Evolutionary conservation across 1,140 invertebrate genomes (phyloP).

Genomic region (Acromyrmex heyeri): DNA sequence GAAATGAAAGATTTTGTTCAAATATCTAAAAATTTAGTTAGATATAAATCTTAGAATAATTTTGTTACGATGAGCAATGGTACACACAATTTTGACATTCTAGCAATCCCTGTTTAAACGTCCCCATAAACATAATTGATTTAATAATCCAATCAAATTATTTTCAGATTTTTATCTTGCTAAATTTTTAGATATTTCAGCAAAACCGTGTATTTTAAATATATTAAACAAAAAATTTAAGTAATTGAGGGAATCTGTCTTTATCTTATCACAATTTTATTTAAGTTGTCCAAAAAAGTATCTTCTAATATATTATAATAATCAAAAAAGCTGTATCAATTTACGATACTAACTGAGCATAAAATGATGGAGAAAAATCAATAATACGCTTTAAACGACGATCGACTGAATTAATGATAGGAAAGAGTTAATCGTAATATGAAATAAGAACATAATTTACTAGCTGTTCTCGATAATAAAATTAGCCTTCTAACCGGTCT

Average conservation of each 20-base stretch:
- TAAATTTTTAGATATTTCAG: no score
- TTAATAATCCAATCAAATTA: no score
- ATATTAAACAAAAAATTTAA: neutral
- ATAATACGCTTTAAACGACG: neutral
- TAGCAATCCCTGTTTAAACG: no score
- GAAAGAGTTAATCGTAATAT: conserved; percentile 21
- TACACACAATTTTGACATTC: no score
- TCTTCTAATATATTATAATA: neutral
- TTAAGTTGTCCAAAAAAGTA: neutral
- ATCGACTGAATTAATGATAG: conserved; percentile 15
- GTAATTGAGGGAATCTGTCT: neutral
- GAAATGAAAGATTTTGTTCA: no score
- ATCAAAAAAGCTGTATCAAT: neutral
- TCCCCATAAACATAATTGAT: no score
- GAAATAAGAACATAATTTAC: conserved; percentile 30
- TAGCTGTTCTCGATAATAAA: conserved; percentile 60
- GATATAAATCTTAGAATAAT: no score
- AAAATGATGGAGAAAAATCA: neutral
- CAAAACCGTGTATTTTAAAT: neutral
- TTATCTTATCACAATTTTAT: conserved; percentile 13
- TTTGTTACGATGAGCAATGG: no score
- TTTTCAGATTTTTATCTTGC: no score
- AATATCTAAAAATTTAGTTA: no score
- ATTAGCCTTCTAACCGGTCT: conserved; percentile 59
- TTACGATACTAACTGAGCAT: neutral